phyloP scores from a whole-genome alignment of 1,140 invertebrate species.

The Pteromalus puparum region DNA sequence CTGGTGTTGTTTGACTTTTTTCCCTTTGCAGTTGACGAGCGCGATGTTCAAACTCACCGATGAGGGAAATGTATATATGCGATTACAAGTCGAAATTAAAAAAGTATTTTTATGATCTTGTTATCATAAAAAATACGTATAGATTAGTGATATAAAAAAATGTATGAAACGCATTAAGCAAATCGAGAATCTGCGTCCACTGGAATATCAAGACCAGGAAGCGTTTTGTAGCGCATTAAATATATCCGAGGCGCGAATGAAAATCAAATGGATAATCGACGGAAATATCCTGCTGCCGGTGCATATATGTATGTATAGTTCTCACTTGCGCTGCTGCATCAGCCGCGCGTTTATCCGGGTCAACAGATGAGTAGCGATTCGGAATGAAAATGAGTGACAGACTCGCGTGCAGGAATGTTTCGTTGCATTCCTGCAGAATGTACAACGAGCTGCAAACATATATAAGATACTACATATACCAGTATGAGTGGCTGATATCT shows the following conservation, averaged over 20 bases:
- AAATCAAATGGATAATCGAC: constrained; percentile 52
- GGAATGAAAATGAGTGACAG: constrained; percentile 53
- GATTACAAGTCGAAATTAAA: not conserved
- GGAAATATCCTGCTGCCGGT: constrained; percentile 33
- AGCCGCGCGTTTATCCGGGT: constrained; percentile 17
- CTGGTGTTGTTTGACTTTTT: not conserved
- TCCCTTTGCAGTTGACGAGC: not conserved
- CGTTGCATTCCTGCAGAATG: constrained; percentile 45
- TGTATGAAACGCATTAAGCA: too few species aligned
- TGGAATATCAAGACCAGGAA: not conserved
- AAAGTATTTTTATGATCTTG: too few species aligned
- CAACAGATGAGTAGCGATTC: constrained; percentile 37
- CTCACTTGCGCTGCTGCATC: not conserved
- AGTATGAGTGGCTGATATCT: too few species aligned
- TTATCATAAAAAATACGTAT: too few species aligned
- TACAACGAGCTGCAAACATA: constrained; percentile 34
- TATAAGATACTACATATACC: too few species aligned
- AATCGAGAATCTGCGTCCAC: too few species aligned
- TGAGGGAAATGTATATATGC: not conserved
- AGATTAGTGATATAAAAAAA: too few species aligned
- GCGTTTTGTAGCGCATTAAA: not conserved
- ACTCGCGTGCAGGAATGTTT: constrained; percentile 50
- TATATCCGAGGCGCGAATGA: not conserved
- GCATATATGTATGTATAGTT: not conserved
- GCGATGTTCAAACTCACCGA: too few species aligned